Evolutionary conservation across 2,888 invertebrate genomes (phyloP).

Genomic region (Halictus quadricinctus): DNA sequence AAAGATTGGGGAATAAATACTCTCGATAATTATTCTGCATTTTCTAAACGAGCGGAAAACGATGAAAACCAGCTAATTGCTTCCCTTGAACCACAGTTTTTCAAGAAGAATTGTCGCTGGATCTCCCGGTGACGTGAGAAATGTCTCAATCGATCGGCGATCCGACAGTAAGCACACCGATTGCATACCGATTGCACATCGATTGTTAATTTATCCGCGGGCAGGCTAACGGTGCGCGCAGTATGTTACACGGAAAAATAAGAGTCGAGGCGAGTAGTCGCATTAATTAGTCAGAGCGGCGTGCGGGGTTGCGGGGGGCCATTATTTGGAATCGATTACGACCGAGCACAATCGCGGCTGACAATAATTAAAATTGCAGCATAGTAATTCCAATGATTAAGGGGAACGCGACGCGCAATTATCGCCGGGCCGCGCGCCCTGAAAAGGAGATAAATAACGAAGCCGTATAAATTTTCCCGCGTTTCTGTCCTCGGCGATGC

Average conservation of each 20-base stretch:
- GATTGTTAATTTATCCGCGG: conserved; percentile 6
- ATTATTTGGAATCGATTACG: conserved; percentile 55
- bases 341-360: conserved; percentile 46
- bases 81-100: not conserved
- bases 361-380: conserved; percentile 61
- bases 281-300: conserved; percentile 38
- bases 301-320: conserved; percentile 14
- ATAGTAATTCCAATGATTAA: conserved; percentile 63
- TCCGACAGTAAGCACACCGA: not conserved
- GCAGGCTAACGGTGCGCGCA: not conserved
- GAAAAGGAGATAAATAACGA: conserved; percentile 59
- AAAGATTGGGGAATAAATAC: no score
- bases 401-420: conserved; percentile 51
- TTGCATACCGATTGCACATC: not conserved
- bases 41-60: no score
- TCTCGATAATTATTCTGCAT: not conserved
- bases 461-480: conserved; percentile 48
- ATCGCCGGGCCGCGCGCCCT: conserved; percentile 34
- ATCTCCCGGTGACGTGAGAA: not conserved
- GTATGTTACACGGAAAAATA: conserved; percentile 6
- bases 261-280: not conserved
- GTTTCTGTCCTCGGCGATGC: conserved; percentile 36
- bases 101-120: not conserved
- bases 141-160: not conserved
- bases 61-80: not conserved